Evolutionary conservation across 2,113 vertebrate species (phyloP), one percentile per base, ranked within the genome.

Genomic region (Daubentonia madagascariensis): DNA sequence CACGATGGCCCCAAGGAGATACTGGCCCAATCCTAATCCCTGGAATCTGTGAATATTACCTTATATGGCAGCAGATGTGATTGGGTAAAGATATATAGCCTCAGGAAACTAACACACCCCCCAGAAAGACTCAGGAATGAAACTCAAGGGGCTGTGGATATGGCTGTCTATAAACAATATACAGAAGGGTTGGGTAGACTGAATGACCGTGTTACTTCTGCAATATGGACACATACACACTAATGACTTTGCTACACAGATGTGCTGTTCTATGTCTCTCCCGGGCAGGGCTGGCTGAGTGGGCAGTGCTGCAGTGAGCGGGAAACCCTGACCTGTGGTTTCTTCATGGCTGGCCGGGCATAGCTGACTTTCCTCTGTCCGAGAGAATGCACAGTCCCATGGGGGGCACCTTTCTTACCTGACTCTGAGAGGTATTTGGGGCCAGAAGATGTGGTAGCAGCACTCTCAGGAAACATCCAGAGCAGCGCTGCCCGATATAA

Each of bases 401-500:
- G 63, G 43, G 9, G 9, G 18, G 9, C 13, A 8, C 8, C 14
- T 0, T 9, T n/a, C 72, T 25, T 7, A 32, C 23, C 12, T 1
- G 37, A 48, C n/a, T 11, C 59, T 1, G 22, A 40, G 61, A 14
- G 28, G 11, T 0, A 0, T 25, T 25, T 3, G 78, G 37, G 35
- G 32, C 8, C 37, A 2, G 59, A 30, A 81, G 22, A 45, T 0
- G 30, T 75, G 8, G 4, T 8, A 16, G 30, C 3, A 0, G 10
- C 3, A 10, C 10, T 23, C 25, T 25, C 11, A 10, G 87, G 59
- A 28, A 28, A 65, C 8, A 22, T 22, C 40, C 48, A 14, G 70
- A 28, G 18, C 1, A 35, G 48, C 0, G 0, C 16, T 16, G 17
- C 40, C 54, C n/a, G 0, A 0, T 0, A 8, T 54, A 90, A 23